A percentile compares a stretch with the other conserved stretches of the same genome.
These are phyloP conservation scores for Tragelaphus strepsiceros DNA, from an alignment of 2,113 vertebrate genomes.

Conservation along the genomic window DNA sequence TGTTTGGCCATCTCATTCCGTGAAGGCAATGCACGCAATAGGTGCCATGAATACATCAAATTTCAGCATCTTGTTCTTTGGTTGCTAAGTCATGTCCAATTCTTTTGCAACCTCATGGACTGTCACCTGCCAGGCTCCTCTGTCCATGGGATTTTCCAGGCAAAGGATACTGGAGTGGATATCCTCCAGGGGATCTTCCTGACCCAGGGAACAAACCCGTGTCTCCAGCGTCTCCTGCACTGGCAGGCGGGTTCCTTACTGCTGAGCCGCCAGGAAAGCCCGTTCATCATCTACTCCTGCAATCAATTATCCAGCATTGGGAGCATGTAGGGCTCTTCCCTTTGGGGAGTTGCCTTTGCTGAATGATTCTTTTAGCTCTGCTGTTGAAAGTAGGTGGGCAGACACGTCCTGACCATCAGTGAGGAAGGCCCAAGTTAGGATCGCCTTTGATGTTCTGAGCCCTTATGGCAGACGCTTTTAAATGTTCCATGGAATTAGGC, in stretches of 20 bases:
- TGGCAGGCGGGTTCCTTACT: accelerated
- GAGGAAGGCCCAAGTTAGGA: neutral
- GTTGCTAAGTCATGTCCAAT: neutral
- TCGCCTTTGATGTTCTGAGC: neutral
- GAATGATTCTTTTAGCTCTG: neutral
- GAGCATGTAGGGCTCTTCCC: neutral
- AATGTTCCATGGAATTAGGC: neutral
- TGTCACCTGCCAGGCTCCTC: neutral
- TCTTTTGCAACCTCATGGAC: neutral
- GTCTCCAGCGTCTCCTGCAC: neutral
- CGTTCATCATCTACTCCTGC: neutral
- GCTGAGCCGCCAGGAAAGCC: neutral
- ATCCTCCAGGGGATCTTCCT: neutral
- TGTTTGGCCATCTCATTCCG: constrained; percentile 62
- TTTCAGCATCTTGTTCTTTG: neutral
- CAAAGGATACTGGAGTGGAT: neutral
- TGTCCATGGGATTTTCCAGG: neutral
- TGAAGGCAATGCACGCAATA: constrained; percentile 49
- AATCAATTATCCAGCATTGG: neutral
- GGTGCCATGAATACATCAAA: constrained; percentile 16
- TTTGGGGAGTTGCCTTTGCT: neutral
- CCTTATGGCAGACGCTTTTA: neutral
- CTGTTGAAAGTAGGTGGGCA: neutral
- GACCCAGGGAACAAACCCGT: neutral
- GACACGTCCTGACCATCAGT: neutral